Evolutionary conservation across 2,797 vertebrate genomes (phyloP), one percentile per base, ranked within the genome.

Genomic region (Chelidonichthys spinosus): DNA sequence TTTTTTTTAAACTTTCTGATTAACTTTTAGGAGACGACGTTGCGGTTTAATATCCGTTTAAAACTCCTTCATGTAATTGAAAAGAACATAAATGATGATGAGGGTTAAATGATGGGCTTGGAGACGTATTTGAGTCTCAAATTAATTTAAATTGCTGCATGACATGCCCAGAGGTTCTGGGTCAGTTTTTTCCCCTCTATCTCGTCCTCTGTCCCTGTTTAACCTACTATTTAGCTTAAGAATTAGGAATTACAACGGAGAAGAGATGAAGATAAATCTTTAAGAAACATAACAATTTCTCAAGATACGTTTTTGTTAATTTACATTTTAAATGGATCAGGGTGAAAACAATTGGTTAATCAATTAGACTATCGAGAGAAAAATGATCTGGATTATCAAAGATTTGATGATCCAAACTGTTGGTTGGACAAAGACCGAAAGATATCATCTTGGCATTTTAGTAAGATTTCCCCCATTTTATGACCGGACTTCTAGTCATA

Each of bases 141-240:
- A 88, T 89, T 87, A 88, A 90, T 90, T 90, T 85, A 76, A 83
- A 82, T 83, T 62, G 61, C 81, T 78, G 54, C 37, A 3, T 86
- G 84, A 87, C 85, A 83, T 86, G 81, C 89, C 89, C 84, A 85
- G 69, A 88, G 89, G 89, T 89, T 90, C 87, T 89, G 81, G 89
- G 82, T 84, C 84, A 90, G 52, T 79, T 53, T 72, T 69, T 49
- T 68, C 47, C 46, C 43, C 32, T 77, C 58, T 13, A 18, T 63
- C 65, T 78, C 49, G 32, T 64, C 53, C 17, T 70, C 65, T 65
- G 69, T 67, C 67, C 74, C 76, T 63, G 60, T 82, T 87, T 83
- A 61, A 80, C 69, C 72, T 36, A 33, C 50, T 52, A 55, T 73
- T 75, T 56, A 74, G 80, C 63, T 63, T 53, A 67, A 69, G 60